Evolutionary conservation across 2,113 vertebrate genomes (phyloP), one percentile per base, ranked within the genome.

Genomic region (Ceyx cyanopectus): DNA sequence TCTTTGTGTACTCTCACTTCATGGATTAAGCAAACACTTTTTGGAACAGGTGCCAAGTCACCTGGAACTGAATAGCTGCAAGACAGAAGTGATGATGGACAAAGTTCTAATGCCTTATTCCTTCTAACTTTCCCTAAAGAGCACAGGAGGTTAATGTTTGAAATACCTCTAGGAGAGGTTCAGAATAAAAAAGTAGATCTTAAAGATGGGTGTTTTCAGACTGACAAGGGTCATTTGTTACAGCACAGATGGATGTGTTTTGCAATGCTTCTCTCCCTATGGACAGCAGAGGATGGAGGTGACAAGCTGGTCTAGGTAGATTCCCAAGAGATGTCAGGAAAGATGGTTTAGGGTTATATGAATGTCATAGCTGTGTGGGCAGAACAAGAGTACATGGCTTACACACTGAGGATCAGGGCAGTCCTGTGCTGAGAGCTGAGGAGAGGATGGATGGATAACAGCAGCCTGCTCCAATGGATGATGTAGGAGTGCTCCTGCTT

Each of bases 341-440:
- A 80, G 76, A 10, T 30, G 40, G 7, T 50, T 0, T 80, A 76
- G 72, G 63, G 80, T 48, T 46, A 54, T n/a, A 4, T 57, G 72
- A 17, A 32, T 65, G 63, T 21, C 26, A 20, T 12, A 32, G 45
- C 13, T 1, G 1, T 4, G 13, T 10, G 8, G 29, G 45, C 32
- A 63, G 7, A 29, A 1, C 0, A 8, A 46, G 41, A 56, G 34
- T 19, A 22, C 1, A 0, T 19, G 37, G 23, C 23, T 58, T 11
- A 13, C 26, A 10, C 57, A 20, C 40, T 17, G 41, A 40, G 58
- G 34, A 6, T 17, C 29, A 61, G 86, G 40, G 40, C 40, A 66
- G 56, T 10, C 62, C n/a, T 13, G 0, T 10, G 34, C 45, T 20
- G 27, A 12, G 4, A 40, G 22, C 50, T 23, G 30, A 69, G 22